Evolutionary conservation across 37 sponge, comb jelly and placozoan genomes (phyloP).

Genomic region (Tethya wilhelma): DNA sequence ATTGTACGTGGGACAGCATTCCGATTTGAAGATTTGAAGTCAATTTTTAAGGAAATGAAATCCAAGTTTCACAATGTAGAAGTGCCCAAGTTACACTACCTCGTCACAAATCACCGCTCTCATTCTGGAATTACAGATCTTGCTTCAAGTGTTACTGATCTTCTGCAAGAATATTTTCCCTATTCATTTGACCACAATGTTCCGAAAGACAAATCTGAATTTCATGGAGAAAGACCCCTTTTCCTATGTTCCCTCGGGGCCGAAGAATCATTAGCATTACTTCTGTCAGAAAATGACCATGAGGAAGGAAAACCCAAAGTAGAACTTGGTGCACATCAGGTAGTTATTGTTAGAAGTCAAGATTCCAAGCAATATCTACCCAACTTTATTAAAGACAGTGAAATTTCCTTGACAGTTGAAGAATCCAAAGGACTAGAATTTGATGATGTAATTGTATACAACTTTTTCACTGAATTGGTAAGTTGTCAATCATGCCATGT

Average conservation of each 20-base stretch:
- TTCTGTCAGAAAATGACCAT: constrained; percentile 31
- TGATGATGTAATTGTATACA: constrained; percentile 86
- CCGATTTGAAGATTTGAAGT: constrained; percentile 69
- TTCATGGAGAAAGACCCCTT: constrained; percentile 65
- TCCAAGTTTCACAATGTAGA: background rate
- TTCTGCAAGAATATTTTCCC: constrained; percentile 47
- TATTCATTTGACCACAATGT: constrained; percentile 60
- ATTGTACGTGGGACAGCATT: constrained; percentile 79
- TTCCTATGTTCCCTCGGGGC: constrained; percentile 10
- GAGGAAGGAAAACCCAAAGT: constrained; percentile 36
- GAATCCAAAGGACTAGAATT: constrained; percentile 88
- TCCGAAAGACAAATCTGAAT: constrained; percentile 17
- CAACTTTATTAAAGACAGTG: constrained; percentile 22
- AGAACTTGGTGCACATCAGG: constrained; percentile 87
- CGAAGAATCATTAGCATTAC: constrained; percentile 26
- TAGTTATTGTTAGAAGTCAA: constrained; percentile 62
- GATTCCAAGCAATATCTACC: constrained; percentile 45
- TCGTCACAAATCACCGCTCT: constrained; percentile 66
- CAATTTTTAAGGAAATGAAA: constrained; percentile 49
- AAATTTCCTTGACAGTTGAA: constrained; percentile 60
- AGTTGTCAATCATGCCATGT: constrained; percentile 8
- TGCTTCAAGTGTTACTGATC: constrained; percentile 61
- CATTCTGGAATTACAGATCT: constrained; percentile 72
- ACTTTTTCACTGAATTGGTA: constrained; percentile 78
- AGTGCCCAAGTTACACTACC: constrained; percentile 42